Evolutionary conservation across 37 sponge, comb jelly and placozoan genomes (phyloP).

Genomic region (Cladorhizidae sp.): DNA sequence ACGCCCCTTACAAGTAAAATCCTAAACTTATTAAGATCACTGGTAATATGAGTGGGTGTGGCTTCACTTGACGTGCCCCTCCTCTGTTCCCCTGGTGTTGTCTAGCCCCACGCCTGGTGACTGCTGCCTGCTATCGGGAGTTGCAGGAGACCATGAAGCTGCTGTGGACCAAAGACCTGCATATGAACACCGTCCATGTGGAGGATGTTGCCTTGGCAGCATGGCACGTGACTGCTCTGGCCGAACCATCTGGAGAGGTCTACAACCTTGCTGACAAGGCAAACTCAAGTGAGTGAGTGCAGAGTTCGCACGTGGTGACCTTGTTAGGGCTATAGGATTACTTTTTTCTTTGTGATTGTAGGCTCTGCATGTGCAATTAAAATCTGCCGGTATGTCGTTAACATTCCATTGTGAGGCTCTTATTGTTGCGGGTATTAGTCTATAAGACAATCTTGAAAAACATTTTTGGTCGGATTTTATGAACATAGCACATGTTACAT

Average conservation of each 20-base stretch:
- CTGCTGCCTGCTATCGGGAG: constrained; percentile 77
- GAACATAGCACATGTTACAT: too few species aligned
- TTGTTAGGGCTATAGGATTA: too few species aligned
- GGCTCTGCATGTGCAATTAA: too few species aligned
- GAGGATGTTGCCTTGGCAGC: constrained; percentile 85
- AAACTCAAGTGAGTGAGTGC: constrained; percentile 83
- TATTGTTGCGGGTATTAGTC: too few species aligned
- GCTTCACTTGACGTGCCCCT: not conserved
- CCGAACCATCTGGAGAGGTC: constrained; percentile 56
- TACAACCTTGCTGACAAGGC: constrained; percentile 96
- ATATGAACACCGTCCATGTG: constrained; percentile 96
- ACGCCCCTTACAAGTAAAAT: too few species aligned
- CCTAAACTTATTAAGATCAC: not conserved
- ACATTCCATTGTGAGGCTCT: too few species aligned
- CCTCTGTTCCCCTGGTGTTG: not conserved
- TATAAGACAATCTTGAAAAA: too few species aligned
- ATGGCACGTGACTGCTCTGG: constrained; percentile 71
- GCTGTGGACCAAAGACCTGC: constrained; percentile 93
- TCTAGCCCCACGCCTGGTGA: constrained; percentile 73
- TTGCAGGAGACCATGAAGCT: constrained; percentile 89
- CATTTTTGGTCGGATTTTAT: too few species aligned
- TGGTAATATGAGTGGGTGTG: too few species aligned
- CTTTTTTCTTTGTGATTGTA: too few species aligned
- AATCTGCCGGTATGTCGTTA: too few species aligned
- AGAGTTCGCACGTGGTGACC: too few species aligned